Conservation (phyloP, 2,888 invertebrate species). For the Kuschelorhynchus macadamiae region DNA sequence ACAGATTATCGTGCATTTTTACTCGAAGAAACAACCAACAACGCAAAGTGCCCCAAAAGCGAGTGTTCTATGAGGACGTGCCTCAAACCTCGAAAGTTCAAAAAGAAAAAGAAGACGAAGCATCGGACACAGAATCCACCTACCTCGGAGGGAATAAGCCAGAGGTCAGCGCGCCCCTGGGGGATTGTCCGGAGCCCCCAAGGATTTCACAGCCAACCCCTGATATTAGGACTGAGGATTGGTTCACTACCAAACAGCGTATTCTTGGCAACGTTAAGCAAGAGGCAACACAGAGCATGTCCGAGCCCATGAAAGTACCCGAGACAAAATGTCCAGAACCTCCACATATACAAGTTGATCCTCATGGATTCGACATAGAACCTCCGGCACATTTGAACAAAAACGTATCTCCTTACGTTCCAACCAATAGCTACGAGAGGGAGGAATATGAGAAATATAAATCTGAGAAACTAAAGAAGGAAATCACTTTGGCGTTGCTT, state of each 20-base stretch:
- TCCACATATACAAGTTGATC: constrained; percentile 23
- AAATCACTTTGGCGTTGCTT: constrained; percentile 16
- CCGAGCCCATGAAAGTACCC: constrained; percentile 23
- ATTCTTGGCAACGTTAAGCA: constrained; percentile 35
- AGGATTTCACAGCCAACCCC: constrained; percentile 40
- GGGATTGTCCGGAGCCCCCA: constrained; percentile 39
- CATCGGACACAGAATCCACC: constrained; percentile 3
- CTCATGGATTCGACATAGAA: constrained; percentile 40
- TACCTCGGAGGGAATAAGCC: constrained; percentile 6
- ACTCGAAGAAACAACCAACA: constrained; percentile 22
- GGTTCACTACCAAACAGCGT: constrained; percentile 41
- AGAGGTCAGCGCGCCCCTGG: constrained; percentile 1
- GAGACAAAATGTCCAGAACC: constrained; percentile 21
- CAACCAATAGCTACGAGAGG: constrained; percentile 32
- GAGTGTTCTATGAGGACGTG: constrained; percentile 31
- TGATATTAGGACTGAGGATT: constrained; percentile 37
- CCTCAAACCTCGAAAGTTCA: background rate
- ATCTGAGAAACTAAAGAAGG: constrained; percentile 34
- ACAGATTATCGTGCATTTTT: constrained; percentile 47
- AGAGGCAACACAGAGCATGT: background rate
- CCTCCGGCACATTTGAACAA: constrained; percentile 31
- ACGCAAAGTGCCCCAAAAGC: constrained; percentile 34
- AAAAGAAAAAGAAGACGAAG: constrained; percentile 1
- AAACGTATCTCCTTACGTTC: constrained; percentile 44
- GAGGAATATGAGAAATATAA: constrained; percentile 47